Percentiles rank a stretch among this genome's conserved stretches.
Conservation (phyloP, 1,140 invertebrate genomes). For the Grapholita molesta region DNA sequence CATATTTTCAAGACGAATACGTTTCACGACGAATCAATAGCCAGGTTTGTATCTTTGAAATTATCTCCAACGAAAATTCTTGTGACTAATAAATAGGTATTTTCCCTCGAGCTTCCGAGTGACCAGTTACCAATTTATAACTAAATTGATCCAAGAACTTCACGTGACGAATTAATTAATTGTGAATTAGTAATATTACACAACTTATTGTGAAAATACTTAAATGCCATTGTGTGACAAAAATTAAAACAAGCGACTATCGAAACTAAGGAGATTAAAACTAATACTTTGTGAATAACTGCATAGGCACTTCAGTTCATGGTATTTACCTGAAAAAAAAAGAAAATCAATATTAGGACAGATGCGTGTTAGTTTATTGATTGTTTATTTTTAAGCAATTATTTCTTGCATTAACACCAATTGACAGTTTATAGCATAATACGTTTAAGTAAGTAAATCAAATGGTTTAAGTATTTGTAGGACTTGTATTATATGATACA, state of each 20-base stretch:
- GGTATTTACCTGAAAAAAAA: constrained; percentile 69
- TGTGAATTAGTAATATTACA: neutral
- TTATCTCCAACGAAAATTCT: neutral
- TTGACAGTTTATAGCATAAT: no score
- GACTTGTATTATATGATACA: no score
- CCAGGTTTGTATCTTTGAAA: neutral
- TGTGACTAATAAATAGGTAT: neutral
- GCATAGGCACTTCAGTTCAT: constrained; percentile 45
- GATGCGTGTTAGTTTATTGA: no score
- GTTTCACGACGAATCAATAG: no score
- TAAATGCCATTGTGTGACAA: constrained; percentile 10
- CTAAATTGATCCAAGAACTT: neutral
- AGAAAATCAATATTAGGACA: constrained; percentile 22
- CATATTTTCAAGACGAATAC: no score
- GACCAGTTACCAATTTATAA: neutral
- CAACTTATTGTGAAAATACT: constrained; percentile 3
- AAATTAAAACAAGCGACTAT: constrained; percentile 3
- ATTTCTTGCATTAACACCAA: no score
- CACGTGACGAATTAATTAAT: neutral
- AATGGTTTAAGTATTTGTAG: no score
- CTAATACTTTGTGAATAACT: constrained; percentile 12
- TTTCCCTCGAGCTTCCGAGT: neutral
- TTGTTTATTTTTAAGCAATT: no score
- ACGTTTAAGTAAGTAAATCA: no score
- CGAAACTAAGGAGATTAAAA: constrained; percentile 8